phyloP scores from a whole-genome alignment of 37 sponge, comb jelly and placozoan species.

The Halisarca cf. caerulea region DNA sequence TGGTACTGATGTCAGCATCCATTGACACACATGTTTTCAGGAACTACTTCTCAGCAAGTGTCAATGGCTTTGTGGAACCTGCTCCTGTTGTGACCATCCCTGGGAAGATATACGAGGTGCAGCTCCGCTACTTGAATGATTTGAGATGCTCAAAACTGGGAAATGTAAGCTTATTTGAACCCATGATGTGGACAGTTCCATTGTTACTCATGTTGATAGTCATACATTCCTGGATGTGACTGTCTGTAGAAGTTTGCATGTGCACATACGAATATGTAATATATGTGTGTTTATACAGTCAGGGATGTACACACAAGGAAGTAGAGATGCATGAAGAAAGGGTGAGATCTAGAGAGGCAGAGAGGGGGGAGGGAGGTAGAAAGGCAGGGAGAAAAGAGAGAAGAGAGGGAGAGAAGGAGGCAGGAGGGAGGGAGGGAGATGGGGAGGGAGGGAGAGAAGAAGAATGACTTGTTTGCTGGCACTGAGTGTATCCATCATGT shows the following conservation, averaged over 20 bases:
- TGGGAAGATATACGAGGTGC: constrained; percentile 66
- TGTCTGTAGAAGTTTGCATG: background rate
- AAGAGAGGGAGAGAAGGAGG: too few species aligned
- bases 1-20: constrained; percentile 96
- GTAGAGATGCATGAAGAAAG: too few species aligned
- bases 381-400: too few species aligned
- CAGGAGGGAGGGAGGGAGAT: too few species aligned
- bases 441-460: too few species aligned
- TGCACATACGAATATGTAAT: background rate
- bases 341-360: too few species aligned
- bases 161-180: constrained; percentile 11
- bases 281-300: background rate
- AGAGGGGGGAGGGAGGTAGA: too few species aligned
- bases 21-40: constrained; percentile 73
- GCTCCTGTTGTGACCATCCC: constrained; percentile 79
- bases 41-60: constrained; percentile 63
- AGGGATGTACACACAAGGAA: too few species aligned
- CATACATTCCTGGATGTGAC: background rate
- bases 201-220: background rate
- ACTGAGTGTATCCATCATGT: too few species aligned
- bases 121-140: constrained; percentile 75
- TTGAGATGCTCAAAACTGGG: constrained; percentile 42
- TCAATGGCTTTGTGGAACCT: constrained; percentile 35
- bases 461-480: too few species aligned
- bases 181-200: background rate